Conservation (phyloP, 1,140 invertebrate species). For the Drosophila setifemur region DNA sequence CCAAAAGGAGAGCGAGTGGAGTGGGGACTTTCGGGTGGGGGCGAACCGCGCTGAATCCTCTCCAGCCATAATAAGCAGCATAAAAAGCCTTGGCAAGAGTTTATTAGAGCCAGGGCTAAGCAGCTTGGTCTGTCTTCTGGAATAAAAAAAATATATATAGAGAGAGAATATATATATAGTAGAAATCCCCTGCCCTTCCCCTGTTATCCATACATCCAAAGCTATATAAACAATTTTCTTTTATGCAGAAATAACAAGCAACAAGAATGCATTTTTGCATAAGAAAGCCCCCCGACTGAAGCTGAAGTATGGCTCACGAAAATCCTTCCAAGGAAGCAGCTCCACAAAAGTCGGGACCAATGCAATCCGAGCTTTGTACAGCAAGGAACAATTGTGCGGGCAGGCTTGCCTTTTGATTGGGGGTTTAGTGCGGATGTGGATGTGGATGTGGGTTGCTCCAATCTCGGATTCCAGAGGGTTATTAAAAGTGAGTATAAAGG, state of each 20-base stretch:
- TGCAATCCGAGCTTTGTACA: constrained; percentile 38
- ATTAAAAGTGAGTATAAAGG: constrained; percentile 5
- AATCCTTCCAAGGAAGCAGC: constrained; percentile 23
- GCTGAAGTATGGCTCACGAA: constrained; percentile 62
- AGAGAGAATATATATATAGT: constrained; percentile 4
- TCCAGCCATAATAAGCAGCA: constrained; percentile 71
- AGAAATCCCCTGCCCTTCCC: constrained; percentile 25
- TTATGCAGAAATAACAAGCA: constrained; percentile 78
- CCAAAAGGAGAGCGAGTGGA: neutral
- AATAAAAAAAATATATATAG: neutral
- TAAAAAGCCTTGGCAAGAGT: constrained; percentile 63
- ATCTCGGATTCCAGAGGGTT: neutral
- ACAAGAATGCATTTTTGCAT: constrained; percentile 70
- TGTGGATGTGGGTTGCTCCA: too few relatives aligned
- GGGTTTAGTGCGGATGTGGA: constrained; percentile 12
- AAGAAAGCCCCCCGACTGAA: constrained; percentile 67
- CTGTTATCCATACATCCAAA: constrained; percentile 37
- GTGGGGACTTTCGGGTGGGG: neutral
- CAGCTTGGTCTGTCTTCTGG: constrained; percentile 14
- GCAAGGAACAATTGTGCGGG: constrained; percentile 25
- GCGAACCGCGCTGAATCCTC: constrained; percentile 19
- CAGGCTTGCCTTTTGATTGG: constrained; percentile 40
- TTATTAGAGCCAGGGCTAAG: constrained; percentile 56
- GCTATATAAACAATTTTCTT: constrained; percentile 79
- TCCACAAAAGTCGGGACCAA: constrained; percentile 19